Percentiles rank a stretch among this genome's conserved stretches.
Conservation (phyloP, 2,797 vertebrate species). For the Thunnus albacares region DNA sequence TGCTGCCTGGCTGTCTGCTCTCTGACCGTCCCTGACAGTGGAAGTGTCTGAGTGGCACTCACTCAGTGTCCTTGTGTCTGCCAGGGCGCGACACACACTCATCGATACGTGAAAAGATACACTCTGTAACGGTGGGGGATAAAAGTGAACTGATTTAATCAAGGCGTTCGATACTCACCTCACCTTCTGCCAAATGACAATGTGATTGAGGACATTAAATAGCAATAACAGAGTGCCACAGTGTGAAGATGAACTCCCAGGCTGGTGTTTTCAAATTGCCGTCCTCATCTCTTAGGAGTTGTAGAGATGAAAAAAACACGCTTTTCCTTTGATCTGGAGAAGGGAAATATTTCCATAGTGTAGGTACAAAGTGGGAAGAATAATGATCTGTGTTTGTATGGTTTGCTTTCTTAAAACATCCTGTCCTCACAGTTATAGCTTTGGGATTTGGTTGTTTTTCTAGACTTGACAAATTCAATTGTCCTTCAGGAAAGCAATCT, state of each 20-base stretch:
- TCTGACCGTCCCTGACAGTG: conserved; percentile 59
- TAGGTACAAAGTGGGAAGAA: conserved; percentile 40
- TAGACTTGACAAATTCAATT: conserved; percentile 63
- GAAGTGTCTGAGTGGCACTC: conserved; percentile 61
- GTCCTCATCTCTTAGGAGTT: conserved; percentile 42
- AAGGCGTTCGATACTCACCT: conserved; percentile 67
- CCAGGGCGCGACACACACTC: conserved; percentile 57
- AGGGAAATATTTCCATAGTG: conserved; percentile 28
- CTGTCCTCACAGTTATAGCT: conserved; percentile 40
- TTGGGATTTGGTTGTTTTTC: conserved; percentile 60
- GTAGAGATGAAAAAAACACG: conserved; percentile 30
- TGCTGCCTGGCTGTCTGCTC: conserved; percentile 77
- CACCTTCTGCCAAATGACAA: conserved; percentile 78
- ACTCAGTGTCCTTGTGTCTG: conserved; percentile 72
- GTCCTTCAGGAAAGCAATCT: conserved; percentile 69
- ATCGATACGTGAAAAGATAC: conserved; percentile 76
- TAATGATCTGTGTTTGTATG: conserved; percentile 52
- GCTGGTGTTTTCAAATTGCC: conserved; percentile 48
- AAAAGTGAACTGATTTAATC: conserved; percentile 76
- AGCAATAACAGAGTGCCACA: conserved; percentile 56
- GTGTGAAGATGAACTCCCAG: conserved; percentile 56
- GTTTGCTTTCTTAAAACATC: conserved; percentile 40
- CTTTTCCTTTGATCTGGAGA: conserved; percentile 27
- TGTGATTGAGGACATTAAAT: conserved; percentile 78
- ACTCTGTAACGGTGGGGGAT: conserved; percentile 58